These are phyloP conservation scores for Cisticola juncidis DNA, from an alignment of 2,113 vertebrate species.

Conservation along the genomic window DNA sequence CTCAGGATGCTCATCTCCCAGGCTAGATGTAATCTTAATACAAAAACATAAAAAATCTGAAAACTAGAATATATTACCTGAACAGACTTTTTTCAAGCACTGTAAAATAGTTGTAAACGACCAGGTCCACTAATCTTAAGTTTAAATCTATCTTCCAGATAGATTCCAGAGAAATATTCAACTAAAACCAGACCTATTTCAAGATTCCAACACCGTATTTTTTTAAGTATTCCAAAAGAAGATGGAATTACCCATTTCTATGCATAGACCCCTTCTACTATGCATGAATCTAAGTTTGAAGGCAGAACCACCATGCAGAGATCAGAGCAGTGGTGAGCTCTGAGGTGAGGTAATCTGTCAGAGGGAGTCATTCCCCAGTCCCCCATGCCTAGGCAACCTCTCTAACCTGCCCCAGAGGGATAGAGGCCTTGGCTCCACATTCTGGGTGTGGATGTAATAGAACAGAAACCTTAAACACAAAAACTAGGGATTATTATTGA, in stretches of 20 bases:
- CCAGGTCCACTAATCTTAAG: neutral
- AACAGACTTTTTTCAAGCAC: neutral
- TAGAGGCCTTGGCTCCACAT: neutral
- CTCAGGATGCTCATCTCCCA: neutral
- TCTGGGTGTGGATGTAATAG: neutral
- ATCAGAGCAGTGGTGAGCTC: neutral
- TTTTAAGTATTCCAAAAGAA: neutral
- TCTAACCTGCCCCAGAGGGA: neutral
- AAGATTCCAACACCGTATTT: neutral
- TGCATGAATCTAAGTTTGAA: neutral
- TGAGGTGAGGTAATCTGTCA: fast-evolving
- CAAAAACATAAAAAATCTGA: neutral
- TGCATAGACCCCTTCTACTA: neutral
- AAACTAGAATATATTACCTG: neutral
- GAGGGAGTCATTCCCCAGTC: neutral
- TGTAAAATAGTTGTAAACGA: neutral
- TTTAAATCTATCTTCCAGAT: neutral
- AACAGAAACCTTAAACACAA: neutral
- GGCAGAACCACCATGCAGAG: neutral
- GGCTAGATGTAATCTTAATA: neutral
- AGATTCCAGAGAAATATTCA: neutral
- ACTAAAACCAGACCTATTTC: neutral
- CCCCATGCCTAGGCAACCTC: neutral
- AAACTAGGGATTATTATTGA: neutral
- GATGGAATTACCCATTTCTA: neutral